A percentile compares a stretch with the other conserved stretches of the same genome.
Conservation (phyloP, 2,113 vertebrate species). For the Gymnobelideus leadbeateri region DNA sequence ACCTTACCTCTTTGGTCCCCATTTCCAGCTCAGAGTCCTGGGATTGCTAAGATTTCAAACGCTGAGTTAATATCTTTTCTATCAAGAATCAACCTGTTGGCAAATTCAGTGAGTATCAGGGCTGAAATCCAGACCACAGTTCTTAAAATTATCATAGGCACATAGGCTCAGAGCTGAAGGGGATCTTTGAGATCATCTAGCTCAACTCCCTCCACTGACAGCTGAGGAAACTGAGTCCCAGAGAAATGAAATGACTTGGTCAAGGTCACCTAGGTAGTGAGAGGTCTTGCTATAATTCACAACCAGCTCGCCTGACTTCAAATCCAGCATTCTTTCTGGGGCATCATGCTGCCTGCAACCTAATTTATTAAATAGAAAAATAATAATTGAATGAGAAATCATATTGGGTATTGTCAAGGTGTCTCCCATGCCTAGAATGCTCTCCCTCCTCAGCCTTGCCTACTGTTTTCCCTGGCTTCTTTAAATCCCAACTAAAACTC, state of each 20-base stretch:
- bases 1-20: background rate
- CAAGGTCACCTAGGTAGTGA: background rate
- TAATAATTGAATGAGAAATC: background rate
- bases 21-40: background rate
- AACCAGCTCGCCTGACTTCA: background rate
- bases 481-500: background rate
- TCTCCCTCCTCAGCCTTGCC: background rate
- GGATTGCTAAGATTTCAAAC: background rate
- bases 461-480: background rate
- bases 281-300: background rate
- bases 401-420: background rate
- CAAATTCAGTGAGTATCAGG: background rate
- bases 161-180: background rate
- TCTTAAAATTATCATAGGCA: background rate
- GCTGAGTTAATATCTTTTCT: background rate
- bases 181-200: background rate
- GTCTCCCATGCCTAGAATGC: background rate
- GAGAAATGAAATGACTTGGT: background rate
- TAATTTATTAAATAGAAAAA: background rate
- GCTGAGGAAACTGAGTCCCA: background rate
- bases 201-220: background rate
- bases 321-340: background rate
- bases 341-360: background rate
- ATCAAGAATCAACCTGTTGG: background rate
- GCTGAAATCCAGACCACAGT: background rate